A percentile compares a stretch with the other conserved stretches of the same genome.
phyloP scores from a whole-genome alignment of 2,888 invertebrate genomes.

The Drosophila rubida region DNA sequence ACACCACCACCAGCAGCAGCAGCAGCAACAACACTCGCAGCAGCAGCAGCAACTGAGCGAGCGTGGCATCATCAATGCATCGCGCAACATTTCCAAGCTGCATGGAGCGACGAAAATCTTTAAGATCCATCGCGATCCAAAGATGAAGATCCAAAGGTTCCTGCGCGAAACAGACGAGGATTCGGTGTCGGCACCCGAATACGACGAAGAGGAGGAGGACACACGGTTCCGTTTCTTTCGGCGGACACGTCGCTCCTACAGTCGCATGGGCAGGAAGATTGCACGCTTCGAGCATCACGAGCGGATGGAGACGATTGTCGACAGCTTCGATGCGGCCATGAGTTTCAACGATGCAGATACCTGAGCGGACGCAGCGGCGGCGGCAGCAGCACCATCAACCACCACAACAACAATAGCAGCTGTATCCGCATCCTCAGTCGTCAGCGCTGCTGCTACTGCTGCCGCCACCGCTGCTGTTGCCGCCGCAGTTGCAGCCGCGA shows the following conservation, averaged over 20 bases:
- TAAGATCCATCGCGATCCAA: constrained; percentile 81
- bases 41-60: constrained; percentile 53
- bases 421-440: constrained; percentile 31
- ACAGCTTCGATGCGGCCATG: constrained; percentile 82
- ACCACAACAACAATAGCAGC: constrained; percentile 20
- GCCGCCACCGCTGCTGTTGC: constrained; percentile 29
- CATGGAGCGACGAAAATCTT: constrained; percentile 77
- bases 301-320: constrained; percentile 82
- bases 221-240: constrained; percentile 76
- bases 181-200: constrained; percentile 82
- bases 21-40: neutral
- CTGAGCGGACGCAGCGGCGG: constrained; percentile 54
- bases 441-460: constrained; percentile 33
- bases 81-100: constrained; percentile 79
- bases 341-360: constrained; percentile 79
- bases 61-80: constrained; percentile 75
- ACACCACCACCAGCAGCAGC: constrained; percentile 13
- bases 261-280: constrained; percentile 69
- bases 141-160: constrained; percentile 61
- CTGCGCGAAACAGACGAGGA: constrained; percentile 82
- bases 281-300: constrained; percentile 80
- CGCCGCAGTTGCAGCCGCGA: constrained; percentile 34
- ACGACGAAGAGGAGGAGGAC: constrained; percentile 80
- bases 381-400: constrained; percentile 28
- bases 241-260: constrained; percentile 62